Evolutionary conservation across 2,888 invertebrate genomes (phyloP).

Genomic region (Meghimatium bilineatum): DNA sequence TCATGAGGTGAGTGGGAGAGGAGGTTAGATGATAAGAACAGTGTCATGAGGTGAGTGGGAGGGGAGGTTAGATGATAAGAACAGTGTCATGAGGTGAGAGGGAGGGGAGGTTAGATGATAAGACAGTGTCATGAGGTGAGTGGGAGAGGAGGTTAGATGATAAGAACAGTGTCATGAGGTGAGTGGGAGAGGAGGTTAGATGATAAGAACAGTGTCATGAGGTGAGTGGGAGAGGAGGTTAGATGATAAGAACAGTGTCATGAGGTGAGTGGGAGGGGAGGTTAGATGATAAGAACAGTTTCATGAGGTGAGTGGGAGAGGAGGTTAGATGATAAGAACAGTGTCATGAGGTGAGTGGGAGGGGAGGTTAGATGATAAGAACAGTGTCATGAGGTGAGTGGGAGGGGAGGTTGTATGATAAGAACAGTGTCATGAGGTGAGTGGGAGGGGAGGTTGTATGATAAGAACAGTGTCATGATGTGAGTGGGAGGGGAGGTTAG

Average conservation of each 20-base stretch:
- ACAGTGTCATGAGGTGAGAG: not conserved
- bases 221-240: not conserved
- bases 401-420: not conserved
- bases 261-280: not conserved
- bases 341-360: not conserved
- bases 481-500: not conserved
- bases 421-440: not conserved
- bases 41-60: not conserved
- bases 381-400: no score
- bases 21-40: not conserved
- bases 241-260: not conserved
- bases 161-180: no score
- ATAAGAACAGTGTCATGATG: no score
- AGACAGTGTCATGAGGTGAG: not conserved
- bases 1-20: not conserved
- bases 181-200: not conserved
- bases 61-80: not conserved
- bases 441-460: not conserved
- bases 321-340: not conserved
- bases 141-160: not conserved
- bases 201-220: no score
- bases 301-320: not conserved
- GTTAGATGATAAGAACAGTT: no score
- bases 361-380: not conserved
- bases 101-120: not conserved